Conservation (phyloP, 2,888 invertebrate species). For the Anthophora plumipes region DNA sequence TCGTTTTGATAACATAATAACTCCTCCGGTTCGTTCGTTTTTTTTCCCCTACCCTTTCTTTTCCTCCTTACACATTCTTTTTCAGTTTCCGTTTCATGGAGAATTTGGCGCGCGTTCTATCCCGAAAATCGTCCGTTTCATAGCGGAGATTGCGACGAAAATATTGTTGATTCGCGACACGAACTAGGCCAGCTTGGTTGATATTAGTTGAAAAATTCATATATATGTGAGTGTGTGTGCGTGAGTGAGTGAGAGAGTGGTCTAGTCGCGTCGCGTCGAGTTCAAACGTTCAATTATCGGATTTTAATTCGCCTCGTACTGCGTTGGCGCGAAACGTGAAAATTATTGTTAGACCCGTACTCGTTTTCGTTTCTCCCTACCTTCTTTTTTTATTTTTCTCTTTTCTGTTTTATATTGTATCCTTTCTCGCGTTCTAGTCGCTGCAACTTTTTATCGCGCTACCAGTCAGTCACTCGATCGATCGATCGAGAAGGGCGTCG, state of each 20-base stretch:
- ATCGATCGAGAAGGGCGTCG: constrained; percentile 29
- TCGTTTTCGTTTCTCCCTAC: neutral
- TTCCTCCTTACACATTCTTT: neutral
- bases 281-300: constrained; percentile 30
- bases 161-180: constrained; percentile 13
- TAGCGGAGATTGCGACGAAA: constrained; percentile 4
- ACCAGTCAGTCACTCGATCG: too few species aligned
- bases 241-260: neutral
- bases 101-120: neutral
- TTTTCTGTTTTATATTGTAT: too few species aligned
- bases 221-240: neutral
- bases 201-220: constrained; percentile 22
- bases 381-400: neutral
- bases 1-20: constrained; percentile 57
- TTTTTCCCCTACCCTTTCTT: neutral
- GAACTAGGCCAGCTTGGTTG: constrained; percentile 7
- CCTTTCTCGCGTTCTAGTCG: neutral
- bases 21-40: neutral
- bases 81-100: neutral
- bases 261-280: neutral
- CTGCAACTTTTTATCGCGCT: too few species aligned
- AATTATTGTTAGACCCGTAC: constrained; percentile 7
- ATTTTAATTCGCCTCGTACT: constrained; percentile 19
- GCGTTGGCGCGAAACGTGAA: neutral
- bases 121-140: neutral